Evolutionary conservation across 2,113 vertebrate genomes (phyloP), one percentile per base, ranked within the genome.

Genomic region (Passer domesticus): DNA sequence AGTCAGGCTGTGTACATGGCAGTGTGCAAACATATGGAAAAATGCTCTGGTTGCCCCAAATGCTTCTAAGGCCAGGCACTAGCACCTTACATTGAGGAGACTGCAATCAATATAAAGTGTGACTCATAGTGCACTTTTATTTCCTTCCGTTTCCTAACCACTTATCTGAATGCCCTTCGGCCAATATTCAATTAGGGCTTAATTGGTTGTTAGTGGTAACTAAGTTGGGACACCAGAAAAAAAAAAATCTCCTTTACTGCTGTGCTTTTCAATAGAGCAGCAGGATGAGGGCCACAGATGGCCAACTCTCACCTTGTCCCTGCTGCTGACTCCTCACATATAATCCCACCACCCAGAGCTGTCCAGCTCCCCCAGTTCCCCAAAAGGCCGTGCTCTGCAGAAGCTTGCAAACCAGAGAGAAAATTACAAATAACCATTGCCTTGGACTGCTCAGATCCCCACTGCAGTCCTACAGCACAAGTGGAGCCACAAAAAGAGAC

Each of bases 181-280:
- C 73, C 83, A 94, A 84, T 55, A 94, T 76, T 94, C 67, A 85
- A 66, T 75, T 83, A 96, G n/a, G 69, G 17, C 18, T 79, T 94
- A 93, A 96, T 92, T 92, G 87, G 24, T 60, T 93, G 44, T 43
- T 68, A 89, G 30, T 6, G 8, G 30, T 83, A 80, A 88, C 79
- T 88, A 39, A 63, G 28, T n/a, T 13, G 14, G 49, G 59, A 74
- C 15, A 13, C 31, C 3, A 44, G 49, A 44, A 20, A 25, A 31
- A 46, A 39, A 1, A n/a, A 16, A 2, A 13, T 7, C 6, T 55
- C 21, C 10, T 69, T 73, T 79, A 37, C 11, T 59, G 37, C 37
- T 70, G 43, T 37, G n/a, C 20, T 63, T 83, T 49, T 50, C 37
- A 47, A 49, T 2, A 66, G 7, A 64, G 30, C 18, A 85, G 10